Base-by-base conservation (phyloP, 1,140 invertebrate genomes). In the Hyphantria cunea region DNA sequence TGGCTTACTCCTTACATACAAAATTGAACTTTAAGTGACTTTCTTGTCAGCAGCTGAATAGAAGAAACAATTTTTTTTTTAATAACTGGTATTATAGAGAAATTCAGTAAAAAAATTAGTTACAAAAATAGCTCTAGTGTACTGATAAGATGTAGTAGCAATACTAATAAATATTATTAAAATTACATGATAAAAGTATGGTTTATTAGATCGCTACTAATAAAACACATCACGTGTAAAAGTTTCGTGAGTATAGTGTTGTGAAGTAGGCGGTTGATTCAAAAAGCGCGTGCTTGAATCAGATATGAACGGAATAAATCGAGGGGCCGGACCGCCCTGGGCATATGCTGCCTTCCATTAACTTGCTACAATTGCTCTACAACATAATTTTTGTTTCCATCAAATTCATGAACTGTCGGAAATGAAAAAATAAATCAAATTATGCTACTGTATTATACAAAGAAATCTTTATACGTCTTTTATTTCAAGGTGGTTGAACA, bases 351-450 rank as follows among this genome's bases (percentile, higher is more conserved):
- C 66, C 60, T 61, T 66, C 68, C 64, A 71, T 74, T 74, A 73
- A 65, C 65, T 41, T 55, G 50, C 52, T 61, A 66, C 66, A 75
- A 70, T 70, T 74, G 49, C 70, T 67, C 61, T 75, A 77, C 77
- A 80, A 80, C 77, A 77, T 77, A 70, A 80, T 80, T 77, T 78
- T 66, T 74, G 70, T 77, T 72, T 67, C 74, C 70, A 72, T 74
- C 67, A 73, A 66, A 75, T 70, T 72, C 77, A 80, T 72, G 70
- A 74, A 70, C 65, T 69, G 70, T 69, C 72, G 77, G 77, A 77
- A 80, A 80, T 75, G 67, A 70, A 70, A 69, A 74, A 66, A 77
- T 71, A 72, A 75, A 80, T 75, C 72, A 77, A 75, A 75, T 77
- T 74, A 69, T 56, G 64, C 58, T 48, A 74, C 51, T 45, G 66